Conservation (phyloP, 2,797 vertebrate species). For the Amphiprion clarkii region DNA sequence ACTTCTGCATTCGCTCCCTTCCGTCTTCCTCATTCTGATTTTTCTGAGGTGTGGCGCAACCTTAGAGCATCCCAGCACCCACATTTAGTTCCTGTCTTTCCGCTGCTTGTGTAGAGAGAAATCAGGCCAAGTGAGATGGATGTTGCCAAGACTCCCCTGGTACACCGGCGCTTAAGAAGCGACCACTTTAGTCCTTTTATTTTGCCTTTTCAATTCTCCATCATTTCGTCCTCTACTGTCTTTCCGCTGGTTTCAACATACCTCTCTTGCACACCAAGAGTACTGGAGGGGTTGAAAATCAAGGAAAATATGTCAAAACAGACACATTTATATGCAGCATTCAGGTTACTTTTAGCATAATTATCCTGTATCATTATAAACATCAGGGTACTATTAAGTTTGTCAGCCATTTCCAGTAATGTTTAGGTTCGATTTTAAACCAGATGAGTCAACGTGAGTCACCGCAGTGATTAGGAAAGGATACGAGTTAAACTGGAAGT, state of each 20-base stretch:
- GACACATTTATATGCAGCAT: neutral
- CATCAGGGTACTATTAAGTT: neutral
- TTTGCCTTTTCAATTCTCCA: conserved; percentile 74
- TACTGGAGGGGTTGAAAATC: conserved; percentile 83
- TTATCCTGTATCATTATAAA: neutral
- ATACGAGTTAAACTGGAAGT: conserved; percentile 97
- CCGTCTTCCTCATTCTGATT: conserved; percentile 23
- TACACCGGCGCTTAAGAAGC: conserved; percentile 35
- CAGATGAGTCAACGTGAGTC: conserved; percentile 73
- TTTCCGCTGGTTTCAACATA: conserved; percentile 87
- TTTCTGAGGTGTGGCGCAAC: conserved; percentile 35
- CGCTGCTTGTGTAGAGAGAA: conserved; percentile 35
- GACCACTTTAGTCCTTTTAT: conserved; percentile 36
- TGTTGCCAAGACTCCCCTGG: conserved; percentile 43
- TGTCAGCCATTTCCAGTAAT: conserved; percentile 27
- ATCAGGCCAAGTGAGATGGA: conserved; percentile 56
- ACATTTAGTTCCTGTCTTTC: conserved; percentile 40
- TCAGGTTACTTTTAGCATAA: neutral
- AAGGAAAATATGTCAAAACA: conserved; percentile 83
- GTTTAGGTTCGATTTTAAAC: conserved; percentile 41
- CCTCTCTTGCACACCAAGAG: conserved; percentile 93
- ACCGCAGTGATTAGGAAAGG: conserved; percentile 82
- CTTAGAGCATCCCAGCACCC: conserved; percentile 36
- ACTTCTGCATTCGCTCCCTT: conserved; percentile 15
- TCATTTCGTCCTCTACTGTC: conserved; percentile 90